phyloP scores from a whole-genome alignment of 1,140 invertebrate genomes.

The Scaptomyza montana region DNA sequence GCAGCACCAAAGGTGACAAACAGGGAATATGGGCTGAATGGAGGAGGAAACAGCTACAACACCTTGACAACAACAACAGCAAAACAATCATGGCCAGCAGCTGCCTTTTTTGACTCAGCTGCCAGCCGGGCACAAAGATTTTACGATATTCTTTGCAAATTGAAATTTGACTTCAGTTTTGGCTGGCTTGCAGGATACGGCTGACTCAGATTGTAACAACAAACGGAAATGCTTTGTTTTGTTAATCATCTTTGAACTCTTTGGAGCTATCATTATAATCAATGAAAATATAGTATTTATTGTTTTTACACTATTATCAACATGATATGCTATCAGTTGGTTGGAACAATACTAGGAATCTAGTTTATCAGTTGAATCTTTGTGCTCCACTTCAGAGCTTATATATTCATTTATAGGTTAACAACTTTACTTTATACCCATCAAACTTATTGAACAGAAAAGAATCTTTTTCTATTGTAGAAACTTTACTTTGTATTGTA shows the following conservation, averaged over 20 bases:
- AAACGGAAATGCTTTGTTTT: conserved; percentile 2
- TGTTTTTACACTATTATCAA: background rate
- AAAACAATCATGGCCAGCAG: background rate
- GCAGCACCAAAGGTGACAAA: background rate
- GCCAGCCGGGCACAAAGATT: background rate
- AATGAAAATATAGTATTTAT: background rate
- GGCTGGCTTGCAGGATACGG: background rate
- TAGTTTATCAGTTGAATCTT: no score
- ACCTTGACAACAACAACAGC: background rate
- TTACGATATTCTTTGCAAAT: background rate
- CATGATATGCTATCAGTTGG: no score
- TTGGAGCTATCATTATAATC: background rate
- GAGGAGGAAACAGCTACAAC: background rate
- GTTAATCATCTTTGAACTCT: background rate
- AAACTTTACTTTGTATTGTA: no score
- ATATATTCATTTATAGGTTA: background rate
- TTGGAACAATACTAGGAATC: background rate
- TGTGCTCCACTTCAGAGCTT: no score
- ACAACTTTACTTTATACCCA: background rate
- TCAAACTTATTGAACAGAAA: background rate
- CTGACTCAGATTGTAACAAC: background rate
- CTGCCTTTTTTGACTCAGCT: conserved; percentile 1
- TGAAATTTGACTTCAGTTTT: no score
- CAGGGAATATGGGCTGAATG: background rate
- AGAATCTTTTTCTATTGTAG: no score